Percentiles rank a stretch among this genome's conserved stretches.
Evolutionary conservation across 2,888 invertebrate species (phyloP).

Genomic region (Drosophila kuntzei): DNA sequence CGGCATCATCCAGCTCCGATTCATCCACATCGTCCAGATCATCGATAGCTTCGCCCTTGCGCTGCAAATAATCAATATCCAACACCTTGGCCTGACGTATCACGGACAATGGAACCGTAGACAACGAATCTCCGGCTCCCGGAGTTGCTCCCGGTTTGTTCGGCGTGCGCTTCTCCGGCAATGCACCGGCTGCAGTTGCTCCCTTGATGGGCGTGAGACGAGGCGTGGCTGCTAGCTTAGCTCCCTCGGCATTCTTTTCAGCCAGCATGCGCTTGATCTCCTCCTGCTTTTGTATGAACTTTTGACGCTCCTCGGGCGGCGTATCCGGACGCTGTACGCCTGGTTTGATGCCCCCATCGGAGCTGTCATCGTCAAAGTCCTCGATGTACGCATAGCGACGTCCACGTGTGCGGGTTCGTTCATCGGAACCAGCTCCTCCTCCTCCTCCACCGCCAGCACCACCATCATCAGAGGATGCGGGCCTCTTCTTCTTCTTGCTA

Average conservation of each 20-base stretch:
- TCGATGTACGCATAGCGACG: constrained; percentile 85
- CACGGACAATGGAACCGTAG: constrained; percentile 85
- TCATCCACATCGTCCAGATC: constrained; percentile 83
- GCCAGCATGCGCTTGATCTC: constrained; percentile 86
- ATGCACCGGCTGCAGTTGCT: constrained; percentile 21
- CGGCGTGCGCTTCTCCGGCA: constrained; percentile 76
- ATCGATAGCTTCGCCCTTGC: constrained; percentile 83
- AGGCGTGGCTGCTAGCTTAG: constrained; percentile 83
- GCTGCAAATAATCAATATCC: constrained; percentile 85
- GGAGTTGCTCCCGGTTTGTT: constrained; percentile 59
- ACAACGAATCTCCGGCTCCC: constrained; percentile 78
- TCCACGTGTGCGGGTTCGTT: constrained; percentile 85
- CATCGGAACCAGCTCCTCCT: constrained; percentile 86
- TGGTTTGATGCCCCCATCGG: constrained; percentile 85
- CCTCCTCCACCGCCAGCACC: constrained; percentile 88
- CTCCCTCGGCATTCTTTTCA: constrained; percentile 85
- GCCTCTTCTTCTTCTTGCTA: constrained; percentile 74
- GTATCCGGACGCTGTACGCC: constrained; percentile 85
- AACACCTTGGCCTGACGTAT: constrained; percentile 85
- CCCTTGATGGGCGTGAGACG: constrained; percentile 82
- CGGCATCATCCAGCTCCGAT: constrained; percentile 84
- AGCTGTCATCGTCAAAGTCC: constrained; percentile 85
- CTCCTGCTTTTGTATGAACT: constrained; percentile 85
- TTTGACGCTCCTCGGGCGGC: constrained; percentile 85
- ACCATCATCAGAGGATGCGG: constrained; percentile 87